phyloP scores from a whole-genome alignment of 2,113 vertebrate genomes.

The Oplegnathus fasciatus region DNA sequence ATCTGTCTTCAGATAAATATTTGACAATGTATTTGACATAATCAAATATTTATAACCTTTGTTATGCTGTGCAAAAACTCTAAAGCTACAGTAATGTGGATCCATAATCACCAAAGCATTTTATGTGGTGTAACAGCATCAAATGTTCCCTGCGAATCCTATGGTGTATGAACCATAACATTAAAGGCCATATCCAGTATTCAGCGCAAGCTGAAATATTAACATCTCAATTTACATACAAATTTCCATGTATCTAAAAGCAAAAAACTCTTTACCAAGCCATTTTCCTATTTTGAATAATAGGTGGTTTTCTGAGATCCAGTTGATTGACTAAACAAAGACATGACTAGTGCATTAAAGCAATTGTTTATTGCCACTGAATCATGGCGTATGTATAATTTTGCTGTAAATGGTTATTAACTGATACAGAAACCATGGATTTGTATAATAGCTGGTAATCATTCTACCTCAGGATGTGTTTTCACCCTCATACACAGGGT shows the following conservation, averaged over 20 bases:
- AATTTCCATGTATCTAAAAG: conserved; percentile 80
- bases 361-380: conserved; percentile 79
- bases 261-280: conserved; percentile 72
- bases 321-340: conserved; percentile 82
- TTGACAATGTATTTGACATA: conserved; percentile 1
- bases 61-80: conserved; percentile 29
- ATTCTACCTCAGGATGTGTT: conserved; percentile 79
- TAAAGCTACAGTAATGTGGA: conserved; percentile 37
- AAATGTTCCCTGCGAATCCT: conserved; percentile 59
- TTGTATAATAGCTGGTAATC: conserved; percentile 83
- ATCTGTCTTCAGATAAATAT: conserved; percentile 9
- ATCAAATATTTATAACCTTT: conserved; percentile 50
- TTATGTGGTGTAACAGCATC: conserved; percentile 53
- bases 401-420: conserved; percentile 83
- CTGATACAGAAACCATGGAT: conserved; percentile 79
- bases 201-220: conserved; percentile 73
- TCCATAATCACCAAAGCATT: conserved; percentile 54
- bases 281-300: conserved; percentile 81
- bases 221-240: conserved; percentile 79
- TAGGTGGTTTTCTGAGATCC: conserved; percentile 74
- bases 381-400: conserved; percentile 79
- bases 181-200: conserved; percentile 72
- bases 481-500: conserved; percentile 80
- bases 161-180: conserved; percentile 71
- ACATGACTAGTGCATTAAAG: conserved; percentile 83